These are phyloP conservation scores for Actenoides lindsayi DNA, from an alignment of 2,113 vertebrate genomes.

Conservation along the genomic window DNA sequence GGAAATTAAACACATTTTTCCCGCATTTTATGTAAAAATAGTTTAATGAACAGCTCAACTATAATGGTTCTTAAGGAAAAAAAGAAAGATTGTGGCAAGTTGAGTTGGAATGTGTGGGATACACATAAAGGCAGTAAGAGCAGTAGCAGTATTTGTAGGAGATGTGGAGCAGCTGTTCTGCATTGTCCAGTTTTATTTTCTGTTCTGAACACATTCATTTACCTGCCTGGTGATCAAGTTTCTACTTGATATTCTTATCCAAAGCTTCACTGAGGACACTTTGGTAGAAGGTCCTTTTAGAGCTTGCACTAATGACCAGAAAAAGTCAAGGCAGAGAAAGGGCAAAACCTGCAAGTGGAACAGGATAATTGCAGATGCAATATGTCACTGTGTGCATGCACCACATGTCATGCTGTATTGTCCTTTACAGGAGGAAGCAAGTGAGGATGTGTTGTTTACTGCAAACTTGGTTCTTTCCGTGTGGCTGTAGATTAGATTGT, in stretches of 20 bases:
- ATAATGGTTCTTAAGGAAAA: not conserved
- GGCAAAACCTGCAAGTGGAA: not conserved
- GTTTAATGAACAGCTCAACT: not conserved
- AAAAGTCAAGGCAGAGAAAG: not conserved
- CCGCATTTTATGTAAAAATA: not conserved
- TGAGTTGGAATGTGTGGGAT: not conserved
- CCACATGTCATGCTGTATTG: not conserved
- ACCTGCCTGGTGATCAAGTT: not conserved
- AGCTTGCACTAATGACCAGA: not conserved
- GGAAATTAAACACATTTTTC: not conserved
- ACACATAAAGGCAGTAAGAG: not conserved
- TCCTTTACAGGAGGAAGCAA: not conserved
- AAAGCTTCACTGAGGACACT: not conserved
- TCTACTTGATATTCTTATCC: not conserved
- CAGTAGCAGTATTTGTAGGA: not conserved
- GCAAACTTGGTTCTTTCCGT: not conserved
- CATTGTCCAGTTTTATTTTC: not conserved
- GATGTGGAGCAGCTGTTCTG: not conserved
- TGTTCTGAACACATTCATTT: not conserved
- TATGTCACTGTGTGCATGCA: accelerated
- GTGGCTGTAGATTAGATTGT: not conserved
- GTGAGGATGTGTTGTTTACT: not conserved
- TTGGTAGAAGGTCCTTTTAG: not conserved
- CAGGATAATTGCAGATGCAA: not conserved
- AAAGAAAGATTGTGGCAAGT: not conserved